Percentiles rank a stretch among this genome's conserved stretches.
phyloP scores from a whole-genome alignment of 2,888 invertebrate species.

The Aphodius sticticus region DNA sequence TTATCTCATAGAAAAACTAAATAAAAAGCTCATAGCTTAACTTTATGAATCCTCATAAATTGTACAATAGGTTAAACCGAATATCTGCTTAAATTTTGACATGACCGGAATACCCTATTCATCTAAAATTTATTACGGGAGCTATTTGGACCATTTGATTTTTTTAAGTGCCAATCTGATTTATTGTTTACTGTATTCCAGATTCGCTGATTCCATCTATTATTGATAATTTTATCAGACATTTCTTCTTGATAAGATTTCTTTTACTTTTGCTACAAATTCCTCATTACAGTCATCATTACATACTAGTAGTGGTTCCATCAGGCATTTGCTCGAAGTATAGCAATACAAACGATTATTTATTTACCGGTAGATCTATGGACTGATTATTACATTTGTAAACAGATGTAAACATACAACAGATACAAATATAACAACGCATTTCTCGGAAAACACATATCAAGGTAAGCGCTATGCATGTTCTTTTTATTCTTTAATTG shows the following conservation, averaged over 20 bases:
- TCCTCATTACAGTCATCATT: background rate
- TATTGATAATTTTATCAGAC: background rate
- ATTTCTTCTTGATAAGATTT: background rate
- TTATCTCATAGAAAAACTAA: too few relatives aligned
- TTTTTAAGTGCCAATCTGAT: background rate
- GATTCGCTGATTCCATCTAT: background rate
- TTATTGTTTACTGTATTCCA: background rate
- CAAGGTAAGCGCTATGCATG: background rate
- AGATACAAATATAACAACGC: background rate
- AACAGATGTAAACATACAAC: background rate
- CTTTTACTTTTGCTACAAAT: background rate
- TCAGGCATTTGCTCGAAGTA: too few relatives aligned
- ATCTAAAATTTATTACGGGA: background rate
- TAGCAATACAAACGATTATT: too few relatives aligned
- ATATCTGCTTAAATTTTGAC: too few relatives aligned
- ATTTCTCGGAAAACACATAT: background rate
- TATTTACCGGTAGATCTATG: background rate
- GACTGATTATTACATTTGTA: background rate
- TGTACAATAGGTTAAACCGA: too few relatives aligned
- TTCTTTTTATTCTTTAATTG: background rate
- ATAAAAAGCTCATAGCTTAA: too few relatives aligned
- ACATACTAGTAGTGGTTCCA: background rate
- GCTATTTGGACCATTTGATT: background rate
- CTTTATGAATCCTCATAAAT: too few relatives aligned
- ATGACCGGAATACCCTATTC: too few relatives aligned